Base-by-base conservation (phyloP, 2,888 invertebrate species). In the Pyrrhia umbra region DNA sequence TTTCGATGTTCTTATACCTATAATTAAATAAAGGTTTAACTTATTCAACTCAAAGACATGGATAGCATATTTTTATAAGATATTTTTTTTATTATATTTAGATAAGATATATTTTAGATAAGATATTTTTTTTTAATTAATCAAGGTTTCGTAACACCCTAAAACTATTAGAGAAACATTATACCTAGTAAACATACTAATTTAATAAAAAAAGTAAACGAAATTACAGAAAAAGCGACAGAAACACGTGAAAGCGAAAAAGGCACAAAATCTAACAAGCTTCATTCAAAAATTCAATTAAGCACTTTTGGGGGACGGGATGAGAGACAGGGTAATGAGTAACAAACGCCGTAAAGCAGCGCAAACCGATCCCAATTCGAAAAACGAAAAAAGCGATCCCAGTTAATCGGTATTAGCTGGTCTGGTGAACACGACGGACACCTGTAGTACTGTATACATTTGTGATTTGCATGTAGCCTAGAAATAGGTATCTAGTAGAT, bases 331-430 rank as follows among this genome's bases (percentile, higher is more conserved):
- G 80, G 80, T 87, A 87, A 88, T 85, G 85, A 88, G 86, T 85
- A 82, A 82, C 86, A 87, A 88, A 88, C 85, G 85, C 80, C 79
- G 80, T 77, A 80, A 82, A 86, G 84, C 82, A 77, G 80, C 77
- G 85, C 83, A 80, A 81, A 83, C 81, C 80, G 82, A 86, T 86
- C 84, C 83, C 81, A 82, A 84, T 79, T 79, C 83, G 78, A 68
- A 81, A 68, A 42, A 42, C 43, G 55, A 60, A 62, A 79, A 72
- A 77, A 68, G 68, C 68, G 77, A 77, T 76, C 73, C 74, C 68
- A 59, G 80, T 85, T 90, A 89, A 90, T 88, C 87, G 88, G 87
- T 75, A 90, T 90, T 89, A 91, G 79, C 79, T 87, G 90, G 91
- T 91, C 91, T 90, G 86, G 88, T 84, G 87, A 76, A 68, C 81